These are phyloP conservation scores for Cathartes aura DNA, from an alignment of 2,113 vertebrate species.

Conservation along the genomic window DNA sequence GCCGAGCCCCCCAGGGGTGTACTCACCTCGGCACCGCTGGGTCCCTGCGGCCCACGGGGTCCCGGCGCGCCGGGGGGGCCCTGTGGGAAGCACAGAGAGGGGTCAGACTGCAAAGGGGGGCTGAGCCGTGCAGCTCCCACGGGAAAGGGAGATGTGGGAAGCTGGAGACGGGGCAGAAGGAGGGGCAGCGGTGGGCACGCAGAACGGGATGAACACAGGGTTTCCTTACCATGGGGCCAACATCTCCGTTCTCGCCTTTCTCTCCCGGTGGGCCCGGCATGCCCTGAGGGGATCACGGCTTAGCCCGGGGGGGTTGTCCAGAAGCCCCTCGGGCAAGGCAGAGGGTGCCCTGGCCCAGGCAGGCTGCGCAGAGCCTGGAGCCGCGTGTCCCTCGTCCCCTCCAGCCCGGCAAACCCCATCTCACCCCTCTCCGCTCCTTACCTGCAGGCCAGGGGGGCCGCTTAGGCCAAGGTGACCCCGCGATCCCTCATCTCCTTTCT, in stretches of 20 bases:
- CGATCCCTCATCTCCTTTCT: conserved; percentile 90
- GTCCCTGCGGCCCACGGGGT: conserved; percentile 74
- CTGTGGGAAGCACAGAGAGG: conserved; percentile 54
- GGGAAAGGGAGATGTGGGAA: neutral
- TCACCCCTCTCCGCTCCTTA: neutral
- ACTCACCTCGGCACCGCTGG: conserved; percentile 85
- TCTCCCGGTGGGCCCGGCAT: conserved; percentile 90
- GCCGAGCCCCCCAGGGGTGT: fast-evolving
- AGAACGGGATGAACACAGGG: fast-evolving
- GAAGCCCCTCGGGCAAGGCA: neutral
- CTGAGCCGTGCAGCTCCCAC: neutral
- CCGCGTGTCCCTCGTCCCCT: fast-evolving
- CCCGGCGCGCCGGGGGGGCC: conserved; percentile 89
- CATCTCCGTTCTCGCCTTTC: conserved; percentile 90
- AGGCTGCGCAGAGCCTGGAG: neutral
- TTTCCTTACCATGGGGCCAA: conserved; percentile 85
- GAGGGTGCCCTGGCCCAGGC: neutral
- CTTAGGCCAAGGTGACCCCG: conserved; percentile 82
- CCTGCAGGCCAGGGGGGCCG: conserved; percentile 89
- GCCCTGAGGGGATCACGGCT: conserved; percentile 70
- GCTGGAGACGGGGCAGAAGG: neutral
- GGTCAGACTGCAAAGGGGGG: neutral
- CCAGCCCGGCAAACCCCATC: neutral
- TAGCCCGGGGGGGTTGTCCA: neutral
- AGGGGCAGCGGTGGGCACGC: fast-evolving